phyloP scores from a whole-genome alignment of 1,140 invertebrate genomes.

The Drosophila ironensis region DNA sequence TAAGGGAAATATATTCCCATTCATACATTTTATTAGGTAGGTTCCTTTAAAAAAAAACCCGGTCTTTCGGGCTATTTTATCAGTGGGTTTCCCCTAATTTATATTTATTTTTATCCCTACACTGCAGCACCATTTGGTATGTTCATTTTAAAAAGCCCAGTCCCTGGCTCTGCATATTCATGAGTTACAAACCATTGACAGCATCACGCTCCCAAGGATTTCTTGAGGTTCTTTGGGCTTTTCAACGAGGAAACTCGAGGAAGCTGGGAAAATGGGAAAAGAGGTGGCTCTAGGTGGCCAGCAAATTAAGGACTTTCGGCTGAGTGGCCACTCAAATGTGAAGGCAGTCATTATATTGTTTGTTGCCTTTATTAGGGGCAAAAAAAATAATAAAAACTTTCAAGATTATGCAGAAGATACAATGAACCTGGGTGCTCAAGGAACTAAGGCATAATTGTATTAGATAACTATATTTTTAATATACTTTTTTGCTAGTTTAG shows the following conservation, averaged over 20 bases:
- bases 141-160: slow-evolving; percentile 18
- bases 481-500: no score
- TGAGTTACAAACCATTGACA: slow-evolving; percentile 20
- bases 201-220: slow-evolving; percentile 11
- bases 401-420: slow-evolving; percentile 6
- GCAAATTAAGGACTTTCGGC: slow-evolving; percentile 44
- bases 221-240: neutral
- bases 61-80: no score
- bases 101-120: neutral
- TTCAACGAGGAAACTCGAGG: neutral
- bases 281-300: slow-evolving; percentile 1
- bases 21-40: no score
- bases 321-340: slow-evolving; percentile 42
- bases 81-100: no score
- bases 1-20: no score
- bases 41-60: no score
- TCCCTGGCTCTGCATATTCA: slow-evolving; percentile 42
- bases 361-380: slow-evolving; percentile 60
- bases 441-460: neutral
- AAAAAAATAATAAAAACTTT: slow-evolving; percentile 44
- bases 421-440: slow-evolving; percentile 31
- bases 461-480: no score
- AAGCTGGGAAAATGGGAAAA: neutral
- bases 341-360: slow-evolving; percentile 56
- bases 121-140: neutral